These are phyloP conservation scores for Psephotus haematonotus DNA, from an alignment of 2,113 vertebrate species.

Conservation along the genomic window DNA sequence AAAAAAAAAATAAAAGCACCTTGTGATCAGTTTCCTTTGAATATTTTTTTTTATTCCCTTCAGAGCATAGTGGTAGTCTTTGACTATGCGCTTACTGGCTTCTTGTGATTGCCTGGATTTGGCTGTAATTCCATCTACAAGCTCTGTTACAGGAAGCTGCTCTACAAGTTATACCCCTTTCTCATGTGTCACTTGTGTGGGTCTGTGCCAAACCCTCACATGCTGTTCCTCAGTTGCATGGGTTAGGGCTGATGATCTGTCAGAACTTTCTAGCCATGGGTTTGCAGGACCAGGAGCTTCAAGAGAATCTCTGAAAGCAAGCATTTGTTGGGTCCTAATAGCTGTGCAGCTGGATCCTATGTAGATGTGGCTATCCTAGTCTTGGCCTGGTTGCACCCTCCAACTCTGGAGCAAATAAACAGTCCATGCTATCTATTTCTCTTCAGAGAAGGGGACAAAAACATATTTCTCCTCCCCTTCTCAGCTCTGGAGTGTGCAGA, in stretches of 20 bases:
- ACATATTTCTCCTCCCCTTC: rapidly evolving
- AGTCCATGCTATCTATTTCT: background rate
- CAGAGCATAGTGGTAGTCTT: background rate
- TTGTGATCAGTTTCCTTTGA: background rate
- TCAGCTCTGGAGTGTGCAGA: background rate
- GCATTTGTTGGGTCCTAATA: background rate
- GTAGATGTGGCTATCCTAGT: background rate
- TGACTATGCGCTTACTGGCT: background rate
- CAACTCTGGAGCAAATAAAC: background rate
- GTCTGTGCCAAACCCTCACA: background rate
- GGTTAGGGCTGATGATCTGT: background rate
- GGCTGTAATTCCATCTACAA: background rate
- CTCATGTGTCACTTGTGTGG: background rate
- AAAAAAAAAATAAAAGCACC: background rate
- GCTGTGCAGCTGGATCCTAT: background rate
- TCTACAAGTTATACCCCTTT: background rate
- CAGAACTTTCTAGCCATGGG: background rate
- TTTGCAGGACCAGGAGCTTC: background rate
- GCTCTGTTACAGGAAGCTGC: background rate
- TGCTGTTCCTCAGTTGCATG: background rate
- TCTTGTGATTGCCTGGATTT: background rate
- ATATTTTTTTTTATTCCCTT: background rate
- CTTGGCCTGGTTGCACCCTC: background rate
- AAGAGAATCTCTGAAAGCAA: background rate
- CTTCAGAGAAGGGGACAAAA: background rate